phyloP scores from a whole-genome alignment of 2,888 invertebrate genomes.

The Strigamia crassipes region DNA sequence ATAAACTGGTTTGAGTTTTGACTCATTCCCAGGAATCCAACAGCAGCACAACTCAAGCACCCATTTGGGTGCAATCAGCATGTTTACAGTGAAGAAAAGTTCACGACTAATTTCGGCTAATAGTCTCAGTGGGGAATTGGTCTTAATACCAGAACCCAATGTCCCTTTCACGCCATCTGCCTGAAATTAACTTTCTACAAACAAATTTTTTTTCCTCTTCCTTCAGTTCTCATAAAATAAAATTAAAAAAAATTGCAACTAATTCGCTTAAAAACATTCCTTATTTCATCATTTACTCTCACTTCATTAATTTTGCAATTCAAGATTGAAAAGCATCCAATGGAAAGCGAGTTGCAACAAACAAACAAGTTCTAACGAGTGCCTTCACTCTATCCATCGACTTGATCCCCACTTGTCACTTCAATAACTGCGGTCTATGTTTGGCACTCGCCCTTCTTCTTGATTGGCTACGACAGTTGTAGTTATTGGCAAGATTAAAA shows the following conservation, averaged over 20 bases:
- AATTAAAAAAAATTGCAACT: background rate
- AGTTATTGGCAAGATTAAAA: conserved; percentile 23
- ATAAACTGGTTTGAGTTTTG: background rate
- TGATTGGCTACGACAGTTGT: conserved; percentile 20
- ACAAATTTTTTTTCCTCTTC: background rate
- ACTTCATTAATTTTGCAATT: background rate
- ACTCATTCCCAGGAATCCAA: background rate
- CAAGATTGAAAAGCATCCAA: background rate
- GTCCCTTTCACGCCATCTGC: background rate
- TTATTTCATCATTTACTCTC: background rate
- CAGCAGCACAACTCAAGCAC: background rate
- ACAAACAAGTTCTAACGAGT: background rate
- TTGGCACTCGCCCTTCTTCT: conserved; percentile 15
- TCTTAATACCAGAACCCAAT: background rate
- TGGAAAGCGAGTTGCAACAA: background rate
- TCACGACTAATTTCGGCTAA: conserved; percentile 20
- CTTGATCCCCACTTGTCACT: conserved; percentile 22
- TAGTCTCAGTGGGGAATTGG: conserved; percentile 13
- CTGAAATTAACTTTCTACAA: conserved; percentile 21
- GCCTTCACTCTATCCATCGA: background rate
- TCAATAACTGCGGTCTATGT: background rate
- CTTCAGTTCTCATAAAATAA: background rate
- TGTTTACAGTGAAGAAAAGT: conserved; percentile 22
- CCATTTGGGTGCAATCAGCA: conserved; percentile 18
- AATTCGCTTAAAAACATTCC: background rate